phyloP scores from a whole-genome alignment of 1,140 invertebrate genomes.

The Matsumurasca onukii region DNA sequence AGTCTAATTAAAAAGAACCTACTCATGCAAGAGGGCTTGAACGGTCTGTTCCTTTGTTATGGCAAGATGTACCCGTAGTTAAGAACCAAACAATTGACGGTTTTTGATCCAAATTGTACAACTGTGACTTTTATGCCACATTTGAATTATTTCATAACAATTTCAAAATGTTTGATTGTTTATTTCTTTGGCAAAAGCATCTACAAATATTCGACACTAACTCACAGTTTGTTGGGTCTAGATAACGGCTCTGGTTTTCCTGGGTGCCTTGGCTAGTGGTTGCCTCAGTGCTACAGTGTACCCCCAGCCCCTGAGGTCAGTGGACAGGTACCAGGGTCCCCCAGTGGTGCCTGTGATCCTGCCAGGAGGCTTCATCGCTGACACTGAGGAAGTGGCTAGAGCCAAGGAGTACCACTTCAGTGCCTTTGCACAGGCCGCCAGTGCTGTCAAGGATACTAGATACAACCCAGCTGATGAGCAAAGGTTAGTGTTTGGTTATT shows the following conservation, averaged over 20 bases:
- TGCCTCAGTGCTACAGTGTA: neutral
- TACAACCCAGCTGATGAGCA: constrained; percentile 41
- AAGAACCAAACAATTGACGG: too few species aligned
- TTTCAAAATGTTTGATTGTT: too few species aligned
- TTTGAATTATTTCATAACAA: too few species aligned
- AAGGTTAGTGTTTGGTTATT: constrained; percentile 30
- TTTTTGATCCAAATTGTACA: too few species aligned
- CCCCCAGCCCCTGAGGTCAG: neutral
- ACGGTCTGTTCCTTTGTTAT: too few species aligned
- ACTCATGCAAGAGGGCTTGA: too few species aligned
- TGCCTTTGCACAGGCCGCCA: constrained; percentile 44
- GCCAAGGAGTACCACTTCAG: constrained; percentile 52
- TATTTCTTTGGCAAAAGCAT: too few species aligned
- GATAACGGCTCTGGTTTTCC: neutral
- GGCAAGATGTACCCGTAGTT: too few species aligned
- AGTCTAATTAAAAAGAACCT: too few species aligned
- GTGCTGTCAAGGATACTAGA: constrained; percentile 6
- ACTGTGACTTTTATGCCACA: too few species aligned
- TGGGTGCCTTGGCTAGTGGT: neutral
- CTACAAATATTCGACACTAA: too few species aligned
- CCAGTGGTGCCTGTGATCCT: constrained; percentile 38
- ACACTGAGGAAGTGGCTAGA: constrained; percentile 54
- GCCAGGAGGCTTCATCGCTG: constrained; percentile 51
- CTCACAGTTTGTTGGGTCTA: too few species aligned
- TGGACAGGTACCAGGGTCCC: neutral